A percentile compares a stretch with the other conserved stretches of the same genome.
phyloP scores from a whole-genome alignment of 2,113 vertebrate species.

The Etheostoma cragini region DNA sequence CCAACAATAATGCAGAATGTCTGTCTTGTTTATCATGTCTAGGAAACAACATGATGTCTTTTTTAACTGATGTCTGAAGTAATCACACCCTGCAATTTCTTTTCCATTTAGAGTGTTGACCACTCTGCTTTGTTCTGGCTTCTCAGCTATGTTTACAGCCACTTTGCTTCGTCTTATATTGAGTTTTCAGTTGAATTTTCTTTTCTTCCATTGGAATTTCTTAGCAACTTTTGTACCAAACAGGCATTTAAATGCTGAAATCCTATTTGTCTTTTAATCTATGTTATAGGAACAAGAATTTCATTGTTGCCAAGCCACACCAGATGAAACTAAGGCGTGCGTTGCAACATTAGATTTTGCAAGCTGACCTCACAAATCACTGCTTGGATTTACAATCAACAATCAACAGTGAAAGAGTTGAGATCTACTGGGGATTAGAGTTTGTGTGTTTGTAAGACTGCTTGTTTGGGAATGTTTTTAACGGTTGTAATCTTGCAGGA shows the following conservation, averaged over 20 bases:
- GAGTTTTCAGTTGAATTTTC: not conserved
- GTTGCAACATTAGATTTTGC: conserved; percentile 54
- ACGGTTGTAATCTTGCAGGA: conserved; percentile 15
- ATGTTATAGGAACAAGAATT: conserved; percentile 63
- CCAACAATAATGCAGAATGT: not conserved
- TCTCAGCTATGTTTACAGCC: not conserved
- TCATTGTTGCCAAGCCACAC: conserved; percentile 64
- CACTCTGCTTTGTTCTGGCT: not conserved
- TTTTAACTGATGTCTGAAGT: not conserved
- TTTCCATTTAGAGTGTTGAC: not conserved
- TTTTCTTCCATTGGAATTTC: conserved; percentile 10
- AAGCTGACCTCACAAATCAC: conserved; percentile 40
- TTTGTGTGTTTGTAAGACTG: conserved; percentile 24
- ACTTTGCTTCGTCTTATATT: not conserved
- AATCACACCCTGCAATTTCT: conserved; percentile 1
- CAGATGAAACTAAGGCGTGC: conserved; percentile 51
- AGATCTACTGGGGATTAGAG: conserved; percentile 34
- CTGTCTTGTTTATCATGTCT: not conserved
- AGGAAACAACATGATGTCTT: not conserved
- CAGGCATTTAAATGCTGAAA: conserved; percentile 45
- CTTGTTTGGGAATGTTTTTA: conserved; percentile 21
- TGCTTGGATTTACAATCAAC: conserved; percentile 41
- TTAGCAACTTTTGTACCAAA: conserved; percentile 22
- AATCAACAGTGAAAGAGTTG: conserved; percentile 9
- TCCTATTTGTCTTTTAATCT: conserved; percentile 61